Evolutionary conservation across 1,140 invertebrate species (phyloP).

Genomic region (Chlorops oryzae): DNA sequence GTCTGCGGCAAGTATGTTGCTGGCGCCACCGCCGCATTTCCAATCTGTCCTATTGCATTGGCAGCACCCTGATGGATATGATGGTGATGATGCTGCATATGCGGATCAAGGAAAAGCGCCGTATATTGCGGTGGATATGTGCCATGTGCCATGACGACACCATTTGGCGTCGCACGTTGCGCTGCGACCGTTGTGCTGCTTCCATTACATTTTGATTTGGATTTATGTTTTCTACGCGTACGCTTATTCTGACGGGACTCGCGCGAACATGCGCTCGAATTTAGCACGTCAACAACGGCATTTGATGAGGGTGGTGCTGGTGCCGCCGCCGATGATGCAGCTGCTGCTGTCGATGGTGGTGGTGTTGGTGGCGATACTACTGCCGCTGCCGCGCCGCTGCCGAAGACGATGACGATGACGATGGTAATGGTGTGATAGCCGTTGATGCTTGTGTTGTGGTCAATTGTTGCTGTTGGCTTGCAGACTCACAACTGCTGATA

Average conservation of each 20-base stretch:
- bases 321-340: neutral
- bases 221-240: conserved; percentile 30
- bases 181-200: conserved; percentile 10
- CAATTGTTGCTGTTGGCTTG: neutral
- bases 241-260: conserved; percentile 30
- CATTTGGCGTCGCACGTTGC: conserved; percentile 9
- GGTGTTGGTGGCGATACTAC: conserved; percentile 8
- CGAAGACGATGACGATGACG: too few species aligned
- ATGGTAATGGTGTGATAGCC: too few species aligned
- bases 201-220: conserved; percentile 21
- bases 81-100: conserved; percentile 15
- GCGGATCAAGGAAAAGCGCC: conserved; percentile 30
- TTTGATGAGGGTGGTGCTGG: neutral
- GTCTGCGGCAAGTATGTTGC: too few species aligned
- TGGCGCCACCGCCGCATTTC: conserved; percentile 21
- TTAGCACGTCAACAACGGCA: conserved; percentile 18
- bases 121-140: conserved; percentile 35
- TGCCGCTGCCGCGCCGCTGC: neutral
- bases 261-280: conserved; percentile 28
- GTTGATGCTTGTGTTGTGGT: neutral
- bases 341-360: neutral
- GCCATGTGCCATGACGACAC: conserved; percentile 9
- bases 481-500: conserved; percentile 5
- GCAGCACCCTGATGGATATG: conserved; percentile 11
- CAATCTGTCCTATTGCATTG: conserved; percentile 24